These are phyloP conservation scores for Philonicus albiceps DNA, from an alignment of 2,888 invertebrate species.

Conservation along the genomic window DNA sequence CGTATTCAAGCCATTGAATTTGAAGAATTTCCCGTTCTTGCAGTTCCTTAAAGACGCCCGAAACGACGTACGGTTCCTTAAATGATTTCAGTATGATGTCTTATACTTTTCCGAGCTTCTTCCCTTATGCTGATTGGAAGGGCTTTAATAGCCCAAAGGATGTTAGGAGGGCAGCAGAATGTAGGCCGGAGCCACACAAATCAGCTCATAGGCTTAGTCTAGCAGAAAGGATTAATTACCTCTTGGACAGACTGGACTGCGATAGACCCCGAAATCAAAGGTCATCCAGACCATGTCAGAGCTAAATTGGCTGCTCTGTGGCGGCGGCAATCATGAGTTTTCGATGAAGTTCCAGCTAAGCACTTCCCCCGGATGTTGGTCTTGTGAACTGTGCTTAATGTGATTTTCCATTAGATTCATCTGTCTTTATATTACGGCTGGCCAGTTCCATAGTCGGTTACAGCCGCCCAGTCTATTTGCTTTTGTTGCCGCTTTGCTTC, in stretches of 20 bases:
- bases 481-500: not conserved
- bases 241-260: not conserved
- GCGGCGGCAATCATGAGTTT: not conserved
- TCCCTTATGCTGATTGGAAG: not conserved
- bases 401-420: slow-evolving; percentile 12
- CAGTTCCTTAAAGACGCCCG: not conserved
- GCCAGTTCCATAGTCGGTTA: not conserved
- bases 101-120: not conserved
- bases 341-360: not conserved
- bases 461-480: not conserved
- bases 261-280: not conserved
- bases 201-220: not conserved
- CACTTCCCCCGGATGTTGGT: not conserved
- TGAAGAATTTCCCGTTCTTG: not conserved
- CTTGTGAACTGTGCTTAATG: not conserved
- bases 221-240: not conserved
- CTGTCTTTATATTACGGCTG: not conserved
- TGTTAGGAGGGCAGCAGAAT: not conserved
- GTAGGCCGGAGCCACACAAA: not conserved
- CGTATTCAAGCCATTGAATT: not conserved
- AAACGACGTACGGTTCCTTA: not conserved
- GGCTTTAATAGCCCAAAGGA: no score
- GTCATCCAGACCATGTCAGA: not conserved
- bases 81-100: not conserved
- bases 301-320: not conserved